Evolutionary conservation across 2,113 vertebrate species (phyloP).

Genomic region (Paramormyrops kingsleyae): DNA sequence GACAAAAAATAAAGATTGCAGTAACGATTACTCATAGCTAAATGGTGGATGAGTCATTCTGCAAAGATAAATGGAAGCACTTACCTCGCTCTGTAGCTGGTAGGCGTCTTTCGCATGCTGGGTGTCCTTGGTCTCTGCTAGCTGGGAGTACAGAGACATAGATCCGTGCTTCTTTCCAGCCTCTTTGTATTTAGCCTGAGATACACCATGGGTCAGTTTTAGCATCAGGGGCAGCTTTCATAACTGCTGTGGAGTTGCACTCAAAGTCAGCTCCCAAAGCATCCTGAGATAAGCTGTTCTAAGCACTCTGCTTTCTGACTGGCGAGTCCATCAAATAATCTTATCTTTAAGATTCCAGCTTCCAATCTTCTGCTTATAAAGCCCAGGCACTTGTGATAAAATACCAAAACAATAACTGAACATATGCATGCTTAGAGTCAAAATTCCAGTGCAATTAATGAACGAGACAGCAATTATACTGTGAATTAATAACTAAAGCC

Average conservation of each 20-base stretch:
- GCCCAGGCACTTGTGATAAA: not conserved
- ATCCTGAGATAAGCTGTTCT: not conserved
- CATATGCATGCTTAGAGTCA: not conserved
- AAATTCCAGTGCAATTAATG: not conserved
- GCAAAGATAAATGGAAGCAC: not conserved
- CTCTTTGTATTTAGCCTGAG: constrained; percentile 71
- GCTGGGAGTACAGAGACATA: constrained; percentile 68
- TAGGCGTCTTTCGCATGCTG: constrained; percentile 69
- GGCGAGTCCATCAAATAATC: not conserved
- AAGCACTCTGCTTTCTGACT: not conserved
- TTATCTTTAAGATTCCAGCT: not conserved
- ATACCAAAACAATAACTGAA: not conserved
- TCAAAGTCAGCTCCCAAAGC: not conserved
- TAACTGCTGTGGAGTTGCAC: not conserved
- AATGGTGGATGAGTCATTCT: not conserved
- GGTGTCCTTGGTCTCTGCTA: constrained; percentile 81
- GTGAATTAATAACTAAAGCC: not conserved
- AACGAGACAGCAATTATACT: not conserved
- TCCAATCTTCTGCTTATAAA: not conserved
- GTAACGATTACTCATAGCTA: not conserved
- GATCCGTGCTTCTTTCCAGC: constrained; percentile 63
- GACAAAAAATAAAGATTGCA: not conserved
- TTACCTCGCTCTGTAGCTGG: constrained; percentile 71
- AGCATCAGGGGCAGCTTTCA: not conserved
- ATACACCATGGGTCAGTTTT: not conserved